Evolutionary conservation across 2,113 vertebrate genomes (phyloP).

Genomic region (Sapajus apella): DNA sequence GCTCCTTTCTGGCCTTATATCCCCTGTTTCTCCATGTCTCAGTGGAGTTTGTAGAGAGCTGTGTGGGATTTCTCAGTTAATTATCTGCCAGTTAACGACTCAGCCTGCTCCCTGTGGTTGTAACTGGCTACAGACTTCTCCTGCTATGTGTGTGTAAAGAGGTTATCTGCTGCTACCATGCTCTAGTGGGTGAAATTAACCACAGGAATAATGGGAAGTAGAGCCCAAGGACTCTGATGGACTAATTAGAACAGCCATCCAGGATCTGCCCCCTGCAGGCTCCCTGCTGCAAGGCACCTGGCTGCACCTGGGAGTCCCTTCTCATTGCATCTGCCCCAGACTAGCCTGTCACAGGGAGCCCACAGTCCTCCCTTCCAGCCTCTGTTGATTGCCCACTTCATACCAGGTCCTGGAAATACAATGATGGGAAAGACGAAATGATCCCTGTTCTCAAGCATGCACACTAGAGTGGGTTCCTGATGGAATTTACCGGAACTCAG

Average conservation of each 20-base stretch:
- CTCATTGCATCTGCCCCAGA: not conserved
- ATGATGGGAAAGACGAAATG: not conserved
- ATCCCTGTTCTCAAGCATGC: not conserved
- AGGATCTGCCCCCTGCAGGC: not conserved
- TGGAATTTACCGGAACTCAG: not conserved
- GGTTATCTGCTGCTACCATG: not conserved
- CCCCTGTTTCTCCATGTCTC: not conserved
- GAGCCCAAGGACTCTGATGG: not conserved
- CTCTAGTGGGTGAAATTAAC: not conserved
- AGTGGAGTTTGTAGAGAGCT: not conserved
- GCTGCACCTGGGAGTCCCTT: not conserved
- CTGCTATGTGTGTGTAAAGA: not conserved
- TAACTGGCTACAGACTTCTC: not conserved
- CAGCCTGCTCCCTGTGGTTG: constrained; percentile 21
- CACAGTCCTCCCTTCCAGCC: not conserved
- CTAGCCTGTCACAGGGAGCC: not conserved
- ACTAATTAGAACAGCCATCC: not conserved
- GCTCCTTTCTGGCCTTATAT: not conserved
- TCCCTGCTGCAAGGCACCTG: not conserved
- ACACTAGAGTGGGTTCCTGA: not conserved
- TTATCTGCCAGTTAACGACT: constrained; percentile 45
- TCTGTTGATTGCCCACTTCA: not conserved
- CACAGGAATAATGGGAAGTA: not conserved
- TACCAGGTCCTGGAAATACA: not conserved
- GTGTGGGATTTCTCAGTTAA: constrained; percentile 40